Evolutionary conservation across 2,113 vertebrate genomes (phyloP), one percentile per base, ranked within the genome.

Genomic region (Salvelinus fontinalis): DNA sequence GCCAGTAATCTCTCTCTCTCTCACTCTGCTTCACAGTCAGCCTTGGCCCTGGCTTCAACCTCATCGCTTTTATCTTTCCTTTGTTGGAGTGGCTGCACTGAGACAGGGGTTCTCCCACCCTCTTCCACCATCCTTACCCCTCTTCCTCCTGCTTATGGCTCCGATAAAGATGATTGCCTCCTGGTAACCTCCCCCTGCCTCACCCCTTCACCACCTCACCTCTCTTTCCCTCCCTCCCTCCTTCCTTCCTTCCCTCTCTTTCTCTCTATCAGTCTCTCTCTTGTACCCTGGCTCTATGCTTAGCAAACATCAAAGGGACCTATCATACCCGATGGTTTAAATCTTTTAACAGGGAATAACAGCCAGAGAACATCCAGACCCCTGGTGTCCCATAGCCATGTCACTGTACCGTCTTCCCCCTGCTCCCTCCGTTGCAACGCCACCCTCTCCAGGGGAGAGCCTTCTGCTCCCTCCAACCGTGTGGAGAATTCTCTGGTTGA

Each of bases 331-430:
- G 90, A 96, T 96, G 96, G 95, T 96, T 97, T 99, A 97, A 98
- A 99, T 98, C 97, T 98, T 99, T 99, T 97, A 99, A 97, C 96
- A 97, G 95, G 95, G 97, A 96, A 95, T 96, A 97, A 97, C 96
- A 98, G 96, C 96, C 96, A 93, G 93, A 96, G 96, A 93, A 96
- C 96, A 98, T 96, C 92, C 95, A 97, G 95, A 96, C 95, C 94
- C 39, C 95, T 94, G 92, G 91, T 93, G 94, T 95, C 95, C 94
- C 92, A 92, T 91, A 94, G 94, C 95, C 94, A 93, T 97, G 96
- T 97, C 96, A 95, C 95, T 94, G 89, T 92, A 93, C 94, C 94
- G 95, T 96, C 95, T 95, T 16, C 51, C 16, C 51, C 51, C 51
- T 54, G 51, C 49, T 51, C 49, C 49, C 49, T 54, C 14, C 13